Base-by-base conservation (phyloP, 1,140 invertebrate genomes). In the Prorops nasuta region DNA sequence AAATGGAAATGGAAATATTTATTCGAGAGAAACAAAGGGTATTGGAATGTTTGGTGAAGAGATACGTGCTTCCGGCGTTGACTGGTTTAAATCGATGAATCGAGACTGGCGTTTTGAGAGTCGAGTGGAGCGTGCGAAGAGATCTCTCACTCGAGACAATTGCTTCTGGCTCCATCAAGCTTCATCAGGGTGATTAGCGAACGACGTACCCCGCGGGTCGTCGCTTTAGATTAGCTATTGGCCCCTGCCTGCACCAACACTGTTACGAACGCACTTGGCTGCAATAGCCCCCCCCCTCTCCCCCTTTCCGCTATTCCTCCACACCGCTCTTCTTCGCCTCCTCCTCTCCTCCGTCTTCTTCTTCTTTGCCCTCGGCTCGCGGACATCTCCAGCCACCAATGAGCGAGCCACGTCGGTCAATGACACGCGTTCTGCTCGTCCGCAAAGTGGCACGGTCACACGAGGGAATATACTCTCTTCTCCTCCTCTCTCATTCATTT, bases 161-260 rank as follows among this genome's bases (percentile, higher is more conserved):
- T 72, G 67, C 61, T 58, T 61, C 58, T 60, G 56, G 66, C 49
- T 64, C 67, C 64, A 72, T 72, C 67, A 72, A 72, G 69, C 65
- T 63, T 72, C 65, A 72, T 72, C 67, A 72, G 67, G 60, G 60
- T 66, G 69, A 72, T 72, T 72, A 72, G 69, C 60, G 44, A 61
- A 55, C 67, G 64, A 66, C 63, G 62, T 60, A 60, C 62, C 60
- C 64, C 58, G 59, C 64, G 64, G 61, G 60, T 69, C 63, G 63
- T 64, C 63, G 65, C 65, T 66, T 62, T 68, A 70, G 60, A 71
- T 71, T 72, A 72, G 62, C 65, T 68, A 60, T 58, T 66, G 47
- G 64, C 65, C 66, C 63, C 24, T 28, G 4, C 24, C 4, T 6
- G 24, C 4, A 10, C 24, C 4, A 4, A 28, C 24, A 10, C 4